Percentiles rank a stretch among this genome's conserved stretches.
phyloP scores from a whole-genome alignment of 2,888 invertebrate species.

The Cepaea hortensis region DNA sequence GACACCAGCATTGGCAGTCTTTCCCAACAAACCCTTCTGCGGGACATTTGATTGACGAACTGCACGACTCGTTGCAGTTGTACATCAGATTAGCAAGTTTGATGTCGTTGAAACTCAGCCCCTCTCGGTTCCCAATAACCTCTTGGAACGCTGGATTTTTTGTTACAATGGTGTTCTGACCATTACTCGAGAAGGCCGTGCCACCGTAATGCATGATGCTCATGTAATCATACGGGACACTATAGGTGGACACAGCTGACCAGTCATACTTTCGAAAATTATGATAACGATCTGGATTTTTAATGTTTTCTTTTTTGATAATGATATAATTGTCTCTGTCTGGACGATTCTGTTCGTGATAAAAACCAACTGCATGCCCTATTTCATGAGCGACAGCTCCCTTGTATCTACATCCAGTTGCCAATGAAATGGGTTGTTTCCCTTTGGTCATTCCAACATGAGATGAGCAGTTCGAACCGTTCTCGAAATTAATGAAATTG shows the following conservation, averaged over 20 bases:
- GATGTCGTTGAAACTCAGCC: conserved; percentile 65
- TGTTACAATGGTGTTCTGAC: conserved; percentile 66
- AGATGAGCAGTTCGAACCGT: conserved; percentile 48
- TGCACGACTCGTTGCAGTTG: conserved; percentile 53
- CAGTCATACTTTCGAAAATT: conserved; percentile 62
- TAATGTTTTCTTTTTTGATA: conserved; percentile 60
- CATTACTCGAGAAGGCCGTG: conserved; percentile 62
- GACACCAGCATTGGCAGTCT: conserved; percentile 50
- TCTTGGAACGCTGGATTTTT: conserved; percentile 63
- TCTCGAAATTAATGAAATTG: conserved; percentile 40
- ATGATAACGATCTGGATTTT: conserved; percentile 48
- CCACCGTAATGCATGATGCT: conserved; percentile 68
- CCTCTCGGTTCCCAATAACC: conserved; percentile 63
- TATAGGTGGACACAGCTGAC: conserved; percentile 52
- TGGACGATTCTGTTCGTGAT: conserved; percentile 64
- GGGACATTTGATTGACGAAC: conserved; percentile 41
- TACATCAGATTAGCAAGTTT: conserved; percentile 66
- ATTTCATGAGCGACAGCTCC: conserved; percentile 60
- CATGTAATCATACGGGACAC: conserved; percentile 65
- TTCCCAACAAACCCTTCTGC: conserved; percentile 47
- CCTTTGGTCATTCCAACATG: conserved; percentile 46
- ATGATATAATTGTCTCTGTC: conserved; percentile 60
- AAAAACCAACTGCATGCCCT: conserved; percentile 64
- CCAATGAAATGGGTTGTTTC: conserved; percentile 41
- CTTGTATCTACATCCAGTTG: conserved; percentile 37